phyloP scores from a whole-genome alignment of 2,113 vertebrate species.

The Chaenogobius annularis region DNA sequence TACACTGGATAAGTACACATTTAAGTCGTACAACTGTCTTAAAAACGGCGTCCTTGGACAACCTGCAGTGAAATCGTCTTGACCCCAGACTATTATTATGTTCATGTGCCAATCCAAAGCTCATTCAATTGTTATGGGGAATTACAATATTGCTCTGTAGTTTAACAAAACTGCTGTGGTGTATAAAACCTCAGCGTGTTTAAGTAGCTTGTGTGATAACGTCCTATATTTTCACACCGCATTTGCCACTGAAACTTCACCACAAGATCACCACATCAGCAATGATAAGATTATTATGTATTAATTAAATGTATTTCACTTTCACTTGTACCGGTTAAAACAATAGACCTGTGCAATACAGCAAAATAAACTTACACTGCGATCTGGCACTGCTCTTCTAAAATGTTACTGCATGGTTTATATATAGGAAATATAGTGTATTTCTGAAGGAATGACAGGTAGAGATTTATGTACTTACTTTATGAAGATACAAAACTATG shows the following conservation, averaged over 20 bases:
- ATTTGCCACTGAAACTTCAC: slow-evolving; percentile 16
- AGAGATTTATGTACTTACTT: no score
- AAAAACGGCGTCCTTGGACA: neutral
- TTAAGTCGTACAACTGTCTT: no score
- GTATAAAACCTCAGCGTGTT: neutral
- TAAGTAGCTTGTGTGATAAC: neutral
- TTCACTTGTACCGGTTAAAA: neutral
- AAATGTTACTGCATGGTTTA: no score
- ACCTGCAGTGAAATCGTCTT: neutral
- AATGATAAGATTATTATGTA: neutral
- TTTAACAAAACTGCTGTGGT: neutral
- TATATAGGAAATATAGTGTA: no score
- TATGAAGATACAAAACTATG: no score
- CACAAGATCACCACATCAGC: slow-evolving; percentile 10
- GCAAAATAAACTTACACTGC: neutral
- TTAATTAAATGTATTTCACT: neutral
- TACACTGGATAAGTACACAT: no score
- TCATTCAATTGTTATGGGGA: neutral
- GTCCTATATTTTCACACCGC: slow-evolving; percentile 3
- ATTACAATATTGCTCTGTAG: neutral
- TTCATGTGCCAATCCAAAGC: neutral
- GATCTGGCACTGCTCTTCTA: no score
- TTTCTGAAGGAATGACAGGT: no score
- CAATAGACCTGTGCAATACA: neutral
- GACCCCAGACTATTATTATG: neutral